Conservation (phyloP, 2,888 invertebrate species). For the Neuroscelio doddi region DNA sequence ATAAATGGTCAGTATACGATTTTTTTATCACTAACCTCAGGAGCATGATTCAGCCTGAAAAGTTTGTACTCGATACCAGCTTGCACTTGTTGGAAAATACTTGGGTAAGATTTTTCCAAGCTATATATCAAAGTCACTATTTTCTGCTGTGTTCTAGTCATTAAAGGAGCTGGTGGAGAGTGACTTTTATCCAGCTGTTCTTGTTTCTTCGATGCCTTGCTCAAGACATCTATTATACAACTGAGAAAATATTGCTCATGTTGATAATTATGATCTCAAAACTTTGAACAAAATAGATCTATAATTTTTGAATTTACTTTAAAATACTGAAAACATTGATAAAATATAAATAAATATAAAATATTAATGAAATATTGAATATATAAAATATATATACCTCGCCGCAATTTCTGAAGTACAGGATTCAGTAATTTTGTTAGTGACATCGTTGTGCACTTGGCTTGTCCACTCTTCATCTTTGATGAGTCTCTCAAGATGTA, state of each 20-base stretch:
- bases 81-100: conserved; percentile 50
- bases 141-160: conserved; percentile 71
- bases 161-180: conserved; percentile 72
- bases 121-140: conserved; percentile 67
- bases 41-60: conserved; percentile 48
- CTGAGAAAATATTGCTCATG: conserved; percentile 39
- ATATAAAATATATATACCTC: conserved; percentile 50
- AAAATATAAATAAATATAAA: conserved; percentile 5
- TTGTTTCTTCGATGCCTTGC: conserved; percentile 41
- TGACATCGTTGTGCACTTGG: conserved; percentile 49
- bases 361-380: conserved; percentile 4
- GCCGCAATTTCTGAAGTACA: conserved; percentile 52
- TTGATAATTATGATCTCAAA: background rate
- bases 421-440: conserved; percentile 47
- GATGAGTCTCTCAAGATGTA: conserved; percentile 52
- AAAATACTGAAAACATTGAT: no score
- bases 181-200: conserved; percentile 65
- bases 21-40: conserved; percentile 36
- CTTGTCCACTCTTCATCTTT: conserved; percentile 54
- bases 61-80: conserved; percentile 58
- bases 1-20: no score
- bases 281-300: background rate
- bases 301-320: no score
- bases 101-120: conserved; percentile 60
- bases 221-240: conserved; percentile 54